Conservation (phyloP, 2,888 invertebrate genomes). For the Terebella lapidaria region DNA sequence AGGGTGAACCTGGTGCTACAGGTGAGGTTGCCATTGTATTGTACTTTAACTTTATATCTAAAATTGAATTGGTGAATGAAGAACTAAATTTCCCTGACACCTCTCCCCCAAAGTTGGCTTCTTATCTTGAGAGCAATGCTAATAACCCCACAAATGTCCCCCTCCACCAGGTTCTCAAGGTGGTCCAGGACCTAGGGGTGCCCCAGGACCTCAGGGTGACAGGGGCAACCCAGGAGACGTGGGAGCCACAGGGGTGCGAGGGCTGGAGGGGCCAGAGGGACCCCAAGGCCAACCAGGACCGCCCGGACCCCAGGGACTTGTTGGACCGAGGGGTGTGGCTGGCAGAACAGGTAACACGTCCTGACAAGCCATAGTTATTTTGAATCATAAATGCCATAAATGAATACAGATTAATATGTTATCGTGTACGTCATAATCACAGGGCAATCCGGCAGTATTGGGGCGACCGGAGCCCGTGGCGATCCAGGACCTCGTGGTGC, state of each 20-base stretch:
- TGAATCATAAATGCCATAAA: too few species aligned
- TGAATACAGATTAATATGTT: background rate
- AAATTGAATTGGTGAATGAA: too few species aligned
- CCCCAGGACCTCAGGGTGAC: constrained; percentile 9
- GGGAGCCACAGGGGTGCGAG: constrained; percentile 6
- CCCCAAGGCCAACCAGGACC: constrained; percentile 10
- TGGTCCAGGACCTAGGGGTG: constrained; percentile 9
- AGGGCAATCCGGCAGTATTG: constrained; percentile 2
- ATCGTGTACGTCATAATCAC: background rate
- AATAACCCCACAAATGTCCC: background rate
- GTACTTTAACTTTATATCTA: too few species aligned
- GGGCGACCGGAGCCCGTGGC: background rate
- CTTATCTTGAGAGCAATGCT: too few species aligned
- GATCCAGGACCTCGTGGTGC: constrained; percentile 2
- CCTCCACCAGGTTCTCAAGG: constrained; percentile 13
- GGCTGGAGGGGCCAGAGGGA: constrained; percentile 9
- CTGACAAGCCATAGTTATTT: background rate
- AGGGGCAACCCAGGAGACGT: constrained; percentile 10
- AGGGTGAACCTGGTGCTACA: constrained; percentile 10
- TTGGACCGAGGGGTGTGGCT: constrained; percentile 2
- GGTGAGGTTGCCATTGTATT: constrained; percentile 8
- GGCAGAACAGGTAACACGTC: constrained; percentile 2
- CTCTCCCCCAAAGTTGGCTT: too few species aligned
- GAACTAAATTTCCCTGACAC: too few species aligned
- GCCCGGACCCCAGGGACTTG: constrained; percentile 9